These are phyloP conservation scores for Araneus ventricosus DNA, from an alignment of 1,140 invertebrate genomes.

Conservation along the genomic window DNA sequence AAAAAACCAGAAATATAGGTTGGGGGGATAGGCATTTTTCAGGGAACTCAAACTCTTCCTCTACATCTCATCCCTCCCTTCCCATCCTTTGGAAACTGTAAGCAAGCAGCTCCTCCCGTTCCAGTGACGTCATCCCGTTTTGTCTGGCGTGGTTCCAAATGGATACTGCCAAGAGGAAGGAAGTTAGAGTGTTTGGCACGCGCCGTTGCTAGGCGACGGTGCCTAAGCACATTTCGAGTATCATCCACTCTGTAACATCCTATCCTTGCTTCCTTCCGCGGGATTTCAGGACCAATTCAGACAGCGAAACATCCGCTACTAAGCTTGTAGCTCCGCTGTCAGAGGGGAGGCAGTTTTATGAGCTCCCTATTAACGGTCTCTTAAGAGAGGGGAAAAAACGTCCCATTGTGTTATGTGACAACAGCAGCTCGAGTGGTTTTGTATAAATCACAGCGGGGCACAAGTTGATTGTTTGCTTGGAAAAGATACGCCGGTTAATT, in stretches of 20 bases:
- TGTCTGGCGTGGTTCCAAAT: constrained; percentile 56
- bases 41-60: too few species aligned
- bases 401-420: neutral
- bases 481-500: too few species aligned
- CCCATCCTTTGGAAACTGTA: too few species aligned
- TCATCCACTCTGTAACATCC: constrained; percentile 55
- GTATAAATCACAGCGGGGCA: too few species aligned
- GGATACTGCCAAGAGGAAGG: constrained; percentile 39
- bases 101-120: neutral
- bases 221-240: constrained; percentile 49
- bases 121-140: constrained; percentile 12
- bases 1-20: too few species aligned
- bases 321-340: neutral
- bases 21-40: too few species aligned
- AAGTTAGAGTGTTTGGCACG: constrained; percentile 58
- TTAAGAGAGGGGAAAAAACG: neutral
- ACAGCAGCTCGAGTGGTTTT: too few species aligned
- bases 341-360: neutral
- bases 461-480: too few species aligned
- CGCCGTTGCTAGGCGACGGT: constrained; percentile 47
- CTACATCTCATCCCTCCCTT: too few species aligned
- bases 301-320: neutral
- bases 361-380: neutral
- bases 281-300: constrained; percentile 19
- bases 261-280: constrained; percentile 52